Evolutionary conservation across 2,113 vertebrate species (phyloP), one percentile per base, ranked within the genome.

Genomic region (Crotalus helleri): DNA sequence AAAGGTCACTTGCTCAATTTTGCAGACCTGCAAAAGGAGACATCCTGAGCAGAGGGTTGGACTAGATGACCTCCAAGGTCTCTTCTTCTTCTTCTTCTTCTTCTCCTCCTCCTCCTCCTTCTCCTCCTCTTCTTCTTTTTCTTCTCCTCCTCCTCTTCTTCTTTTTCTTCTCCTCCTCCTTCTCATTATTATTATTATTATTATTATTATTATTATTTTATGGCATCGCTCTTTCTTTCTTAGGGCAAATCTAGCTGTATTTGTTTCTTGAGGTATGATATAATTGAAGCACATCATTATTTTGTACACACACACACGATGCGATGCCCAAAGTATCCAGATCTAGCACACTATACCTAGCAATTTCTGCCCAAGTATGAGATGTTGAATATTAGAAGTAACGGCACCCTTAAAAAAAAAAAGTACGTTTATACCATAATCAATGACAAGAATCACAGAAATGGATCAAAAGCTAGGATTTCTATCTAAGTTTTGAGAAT

Each of bases 141-240:
- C 3, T 44, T 3, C 3, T 3, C 44, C 3, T 3, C 44, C 3
- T 3, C 44, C 3, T 3, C 44, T 44, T 3, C 44, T 44, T 3
- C 44, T 44, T 3, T 3, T 44, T 3, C 44, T 44, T 3, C 44
- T 44, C 3, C 44, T 39, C 2, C 39, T 39, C 2, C 39, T 39
- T 39, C 39, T 39, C 39, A 39, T 39, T 2, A 39, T 39, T 2
- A 44, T 44, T 0, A 44, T 44, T 2, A 59, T 64, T 4, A 39
- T 39, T 39, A 39, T 44, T 44, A 44, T 44, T 44, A 44, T 44
- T 44, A 44, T 44, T 7, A 59, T 64, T 12, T 64, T 64, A 64
- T 64, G 61, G 61, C 11, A 64, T n/a, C 61, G 13, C 11, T 2
- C 26, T 64, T 29, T 64, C 11, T 33, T 51, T 51, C 49, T 51